Percentiles rank a stretch among this genome's conserved stretches.
Evolutionary conservation across 1,140 invertebrate species (phyloP).

Genomic region (Magallana angulata): DNA sequence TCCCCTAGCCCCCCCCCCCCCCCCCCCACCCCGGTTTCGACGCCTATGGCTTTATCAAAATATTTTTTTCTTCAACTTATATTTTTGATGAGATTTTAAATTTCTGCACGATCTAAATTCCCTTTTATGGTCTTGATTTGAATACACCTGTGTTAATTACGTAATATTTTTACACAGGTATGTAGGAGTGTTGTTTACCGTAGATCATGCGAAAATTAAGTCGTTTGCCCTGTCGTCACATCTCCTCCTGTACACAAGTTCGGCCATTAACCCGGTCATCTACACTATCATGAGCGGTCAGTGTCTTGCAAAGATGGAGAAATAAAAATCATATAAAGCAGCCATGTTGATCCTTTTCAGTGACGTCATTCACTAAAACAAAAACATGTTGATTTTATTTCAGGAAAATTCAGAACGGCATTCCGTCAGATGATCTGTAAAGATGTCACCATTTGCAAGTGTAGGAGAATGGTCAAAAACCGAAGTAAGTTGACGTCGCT

Average conservation of each 20-base stretch:
- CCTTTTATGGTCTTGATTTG: no score
- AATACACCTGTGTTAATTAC: no score
- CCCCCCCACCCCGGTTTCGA: no score
- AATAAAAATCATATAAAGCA: not conserved
- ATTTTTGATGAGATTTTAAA: no score
- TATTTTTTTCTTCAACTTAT: no score
- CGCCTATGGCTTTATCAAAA: no score
- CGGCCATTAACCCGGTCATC: not conserved
- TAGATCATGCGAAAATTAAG: constrained; percentile 17
- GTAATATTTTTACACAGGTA: not conserved
- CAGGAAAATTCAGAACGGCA: not conserved
- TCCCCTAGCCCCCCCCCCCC: no score
- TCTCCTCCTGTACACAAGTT: not conserved
- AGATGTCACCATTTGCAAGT: constrained; percentile 17
- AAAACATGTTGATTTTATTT: not conserved
- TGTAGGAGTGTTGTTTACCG: not conserved
- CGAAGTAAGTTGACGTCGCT: not conserved
- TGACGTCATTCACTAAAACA: not conserved
- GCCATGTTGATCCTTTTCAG: not conserved
- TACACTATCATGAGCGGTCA: constrained; percentile 15
- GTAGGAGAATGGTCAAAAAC: not conserved
- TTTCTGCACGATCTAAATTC: no score
- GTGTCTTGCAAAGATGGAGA: not conserved
- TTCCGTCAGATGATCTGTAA: constrained; percentile 7
- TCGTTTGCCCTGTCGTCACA: not conserved